Base-by-base conservation (phyloP, 2,888 invertebrate species). In the Conistra vaccinii region DNA sequence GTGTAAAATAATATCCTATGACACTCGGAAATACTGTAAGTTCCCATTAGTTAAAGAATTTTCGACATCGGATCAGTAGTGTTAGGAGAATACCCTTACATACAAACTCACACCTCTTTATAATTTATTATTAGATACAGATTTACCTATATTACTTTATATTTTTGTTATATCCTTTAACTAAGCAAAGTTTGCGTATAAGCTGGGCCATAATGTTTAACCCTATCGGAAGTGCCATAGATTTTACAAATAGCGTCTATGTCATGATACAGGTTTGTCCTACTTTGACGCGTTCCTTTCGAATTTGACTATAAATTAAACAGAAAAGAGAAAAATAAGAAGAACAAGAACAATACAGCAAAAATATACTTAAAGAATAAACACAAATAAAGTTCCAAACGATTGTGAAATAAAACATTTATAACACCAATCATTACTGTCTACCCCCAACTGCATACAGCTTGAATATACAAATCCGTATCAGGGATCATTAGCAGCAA, bases 401-500 rank as follows among this genome's bases (percentile, higher is more conserved):
- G 45, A 62, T 29, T 80, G 42, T 45, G 68, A 51, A 73, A 73
- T 68, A 20, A 73, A 74, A 69, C 63, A 42, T 84, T 72, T 70
- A 80, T 69, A 69, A 76, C 84, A 73, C 67, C 77, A 58, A 83
- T 63, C 61, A 69, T 71, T 71, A 58, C 74, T 73, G 66, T 57
- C 66, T 78, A 23, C 75, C 61, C 74, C 58, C 51, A 60, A 69
- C 66, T 26, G 42, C 60, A 66, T 66, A 76, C 71, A 75, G 65
- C 71, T 69, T 84, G 76, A 77, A 85, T 80, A 88, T 82, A 86
- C 81, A 88, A 83, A 83, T 86, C 75, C 80, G 83, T 84, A 87
- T 76, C 82, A 83, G 81, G 81, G 82, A 89, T 90, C 89, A 91
- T 90, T 90, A 90, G 84, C 74, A 79, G 75, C 45, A 71, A 79